These are phyloP conservation scores for Pipistrellus kuhlii DNA, from an alignment of 2,797 vertebrate genomes.

Conservation along the genomic window DNA sequence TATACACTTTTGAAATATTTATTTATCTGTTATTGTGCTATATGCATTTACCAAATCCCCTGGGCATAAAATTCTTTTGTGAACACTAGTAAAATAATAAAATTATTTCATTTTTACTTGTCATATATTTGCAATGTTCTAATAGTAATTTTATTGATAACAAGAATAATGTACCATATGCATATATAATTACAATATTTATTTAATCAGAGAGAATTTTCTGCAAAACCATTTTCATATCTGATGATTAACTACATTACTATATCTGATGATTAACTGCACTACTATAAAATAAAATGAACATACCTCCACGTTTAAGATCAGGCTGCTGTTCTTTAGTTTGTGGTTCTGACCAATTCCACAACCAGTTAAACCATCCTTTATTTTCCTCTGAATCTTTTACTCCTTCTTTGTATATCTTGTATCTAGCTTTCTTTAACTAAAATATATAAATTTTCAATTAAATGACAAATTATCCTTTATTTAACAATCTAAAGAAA, in stretches of 20 bases:
- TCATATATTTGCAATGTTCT: background rate
- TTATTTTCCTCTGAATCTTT: slow-evolving; percentile 94
- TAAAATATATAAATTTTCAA: slow-evolving; percentile 80
- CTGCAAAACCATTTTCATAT: slow-evolving; percentile 7
- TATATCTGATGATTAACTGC: background rate
- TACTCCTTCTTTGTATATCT: slow-evolving; percentile 93
- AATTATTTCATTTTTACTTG: slow-evolving; percentile 21
- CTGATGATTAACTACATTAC: background rate
- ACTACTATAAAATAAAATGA: slow-evolving; percentile 57
- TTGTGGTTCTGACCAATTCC: slow-evolving; percentile 92
- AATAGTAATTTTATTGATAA: background rate
- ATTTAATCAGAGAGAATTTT: slow-evolving; percentile 11
- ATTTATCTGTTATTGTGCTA: background rate
- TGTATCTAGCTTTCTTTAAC: slow-evolving; percentile 94
- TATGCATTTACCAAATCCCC: background rate
- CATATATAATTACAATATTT: slow-evolving; percentile 2
- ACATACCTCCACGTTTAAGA: slow-evolving; percentile 91
- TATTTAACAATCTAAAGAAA: slow-evolving; percentile 49
- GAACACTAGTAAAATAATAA: slow-evolving; percentile 11
- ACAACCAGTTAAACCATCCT: slow-evolving; percentile 97
- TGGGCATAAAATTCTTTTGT: background rate
- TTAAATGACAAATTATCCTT: slow-evolving; percentile 40
- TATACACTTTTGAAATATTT: background rate
- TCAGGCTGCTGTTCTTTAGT: slow-evolving; percentile 87
- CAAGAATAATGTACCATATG: background rate